Conservation (phyloP, 2,113 vertebrate species). For the Lates calcarifer region DNA sequence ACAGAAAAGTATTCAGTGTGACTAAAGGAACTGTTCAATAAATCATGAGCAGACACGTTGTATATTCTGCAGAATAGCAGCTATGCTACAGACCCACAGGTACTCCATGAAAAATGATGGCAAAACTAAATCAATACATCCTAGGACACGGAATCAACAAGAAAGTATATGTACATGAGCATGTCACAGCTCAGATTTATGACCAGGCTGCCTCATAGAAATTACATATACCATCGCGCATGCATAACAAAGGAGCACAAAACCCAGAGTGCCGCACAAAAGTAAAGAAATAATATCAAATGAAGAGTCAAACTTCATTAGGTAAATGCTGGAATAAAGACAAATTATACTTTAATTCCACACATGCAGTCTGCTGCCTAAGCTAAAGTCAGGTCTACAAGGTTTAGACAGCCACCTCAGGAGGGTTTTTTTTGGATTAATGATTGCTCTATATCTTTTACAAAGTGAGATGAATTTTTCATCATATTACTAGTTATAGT, state of each 20-base stretch:
- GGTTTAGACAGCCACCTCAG: background rate
- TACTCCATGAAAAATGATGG: slow-evolving; percentile 12
- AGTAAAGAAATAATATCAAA: background rate
- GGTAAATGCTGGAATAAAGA: background rate
- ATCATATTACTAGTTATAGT: too few species aligned
- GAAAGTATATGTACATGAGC: background rate
- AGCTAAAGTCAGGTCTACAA: background rate
- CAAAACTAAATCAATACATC: slow-evolving; percentile 32
- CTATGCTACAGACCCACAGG: background rate
- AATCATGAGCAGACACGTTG: background rate
- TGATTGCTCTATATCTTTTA: background rate
- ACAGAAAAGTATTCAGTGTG: background rate
- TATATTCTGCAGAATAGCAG: background rate
- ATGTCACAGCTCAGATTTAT: slow-evolving; percentile 33
- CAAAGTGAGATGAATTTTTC: background rate
- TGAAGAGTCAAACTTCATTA: background rate
- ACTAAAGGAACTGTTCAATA: slow-evolving; percentile 1
- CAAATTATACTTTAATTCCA: background rate
- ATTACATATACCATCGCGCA: background rate
- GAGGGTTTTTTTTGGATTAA: background rate
- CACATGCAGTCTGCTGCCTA: background rate
- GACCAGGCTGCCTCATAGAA: background rate
- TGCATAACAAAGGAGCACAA: background rate
- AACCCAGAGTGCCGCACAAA: too few species aligned
- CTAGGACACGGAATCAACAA: slow-evolving; percentile 11